Percentiles rank a stretch among this genome's conserved stretches.
Conservation (phyloP, 35 echinoderm and acorn worm species). For the Amphiura filiformis region DNA sequence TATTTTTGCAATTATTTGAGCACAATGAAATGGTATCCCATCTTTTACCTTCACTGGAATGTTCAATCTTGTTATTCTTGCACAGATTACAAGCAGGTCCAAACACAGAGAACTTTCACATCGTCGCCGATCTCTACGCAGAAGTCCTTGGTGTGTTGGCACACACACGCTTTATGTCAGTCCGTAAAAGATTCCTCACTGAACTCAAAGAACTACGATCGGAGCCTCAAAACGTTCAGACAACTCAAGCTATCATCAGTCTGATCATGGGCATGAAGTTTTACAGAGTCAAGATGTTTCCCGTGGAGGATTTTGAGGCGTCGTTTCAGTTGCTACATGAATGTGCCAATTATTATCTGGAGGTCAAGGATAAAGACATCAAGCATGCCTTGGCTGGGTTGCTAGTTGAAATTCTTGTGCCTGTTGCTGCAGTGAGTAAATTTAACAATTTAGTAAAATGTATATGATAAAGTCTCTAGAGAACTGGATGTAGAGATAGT, state of each 20-base stretch:
- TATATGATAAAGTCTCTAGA: too few relatives aligned
- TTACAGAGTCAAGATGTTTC: conserved; percentile 93
- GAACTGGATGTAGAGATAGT: too few relatives aligned
- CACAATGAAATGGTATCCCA: too few relatives aligned
- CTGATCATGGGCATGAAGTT: conserved; percentile 98
- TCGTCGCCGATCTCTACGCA: conserved; percentile 93
- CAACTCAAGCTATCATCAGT: conserved; percentile 90
- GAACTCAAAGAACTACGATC: conserved; percentile 94
- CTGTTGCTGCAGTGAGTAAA: conserved; percentile 90
- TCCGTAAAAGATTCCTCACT: conserved; percentile 70
- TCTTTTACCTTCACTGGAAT: too few relatives aligned
- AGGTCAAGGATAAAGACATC: conserved; percentile 95
- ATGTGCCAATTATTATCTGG: conserved; percentile 95
- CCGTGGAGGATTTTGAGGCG: conserved; percentile 89
- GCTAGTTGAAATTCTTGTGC: conserved; percentile 87
- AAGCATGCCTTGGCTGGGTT: conserved; percentile 93
- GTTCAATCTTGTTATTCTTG: not conserved
- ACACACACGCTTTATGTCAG: conserved; percentile 71
- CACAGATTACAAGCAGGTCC: conserved; percentile 77
- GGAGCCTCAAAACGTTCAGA: conserved; percentile 88
- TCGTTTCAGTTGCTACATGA: conserved; percentile 91
- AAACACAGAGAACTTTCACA: conserved; percentile 93
- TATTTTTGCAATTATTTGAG: too few relatives aligned
- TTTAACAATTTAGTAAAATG: too few relatives aligned
- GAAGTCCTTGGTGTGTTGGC: conserved; percentile 91